Conservation (phyloP, 2,797 vertebrate species). For the Alectoris magna region DNA sequence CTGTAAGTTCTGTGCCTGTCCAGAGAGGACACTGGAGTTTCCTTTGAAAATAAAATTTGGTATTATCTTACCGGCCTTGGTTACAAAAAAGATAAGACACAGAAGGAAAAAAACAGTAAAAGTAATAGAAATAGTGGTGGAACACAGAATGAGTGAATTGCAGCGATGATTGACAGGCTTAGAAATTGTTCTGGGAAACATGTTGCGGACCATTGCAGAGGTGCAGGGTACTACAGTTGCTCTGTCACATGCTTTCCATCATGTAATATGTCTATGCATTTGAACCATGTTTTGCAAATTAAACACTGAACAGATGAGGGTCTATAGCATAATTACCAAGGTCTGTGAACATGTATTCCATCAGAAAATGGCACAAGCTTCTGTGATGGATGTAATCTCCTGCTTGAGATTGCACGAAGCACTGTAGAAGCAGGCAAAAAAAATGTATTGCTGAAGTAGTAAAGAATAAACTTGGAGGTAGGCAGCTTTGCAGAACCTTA, state of each 20-base stretch:
- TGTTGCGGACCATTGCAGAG: background rate
- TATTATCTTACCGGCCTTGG: background rate
- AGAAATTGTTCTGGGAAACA: background rate
- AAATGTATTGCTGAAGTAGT: background rate
- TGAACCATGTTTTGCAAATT: background rate
- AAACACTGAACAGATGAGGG: background rate
- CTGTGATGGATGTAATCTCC: background rate
- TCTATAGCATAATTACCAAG: background rate
- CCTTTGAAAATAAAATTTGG: background rate
- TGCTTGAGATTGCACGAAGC: background rate
- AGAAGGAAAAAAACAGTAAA: background rate
- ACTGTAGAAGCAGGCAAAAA: background rate
- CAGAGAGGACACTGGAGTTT: background rate
- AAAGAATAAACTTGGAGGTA: background rate
- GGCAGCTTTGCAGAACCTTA: background rate
- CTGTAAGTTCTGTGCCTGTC: background rate
- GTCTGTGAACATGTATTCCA: background rate
- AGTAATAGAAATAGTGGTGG: background rate
- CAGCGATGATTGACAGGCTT: background rate
- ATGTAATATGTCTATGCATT: background rate
- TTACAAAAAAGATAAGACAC: background rate
- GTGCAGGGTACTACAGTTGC: background rate
- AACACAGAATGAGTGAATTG: background rate
- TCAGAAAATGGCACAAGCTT: conserved; percentile 9
- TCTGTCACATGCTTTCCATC: background rate